A percentile compares a stretch with the other conserved stretches of the same genome.
Evolutionary conservation across 2,888 invertebrate species (phyloP).

Genomic region (Aleiodes leptofemur): DNA sequence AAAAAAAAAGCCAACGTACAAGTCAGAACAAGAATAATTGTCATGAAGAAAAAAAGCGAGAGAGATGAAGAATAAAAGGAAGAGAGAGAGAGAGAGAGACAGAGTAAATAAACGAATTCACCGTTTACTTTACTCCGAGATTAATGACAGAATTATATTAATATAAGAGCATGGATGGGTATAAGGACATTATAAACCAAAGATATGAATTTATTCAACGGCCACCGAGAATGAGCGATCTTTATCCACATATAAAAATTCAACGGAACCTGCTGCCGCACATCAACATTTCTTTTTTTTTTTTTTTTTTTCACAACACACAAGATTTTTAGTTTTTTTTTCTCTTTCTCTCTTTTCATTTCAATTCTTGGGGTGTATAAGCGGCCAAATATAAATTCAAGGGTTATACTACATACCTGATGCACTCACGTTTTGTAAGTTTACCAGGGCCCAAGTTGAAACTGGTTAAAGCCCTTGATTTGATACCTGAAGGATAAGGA

Average conservation of each 20-base stretch:
- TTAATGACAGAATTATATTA: slow-evolving; percentile 32
- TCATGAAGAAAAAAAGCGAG: not conserved
- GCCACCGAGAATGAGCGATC: slow-evolving; percentile 8
- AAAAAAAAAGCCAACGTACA: slow-evolving; percentile 3
- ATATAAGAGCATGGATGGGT: not conserved
- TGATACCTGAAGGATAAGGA: slow-evolving; percentile 24
- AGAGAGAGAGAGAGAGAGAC: too few species aligned
- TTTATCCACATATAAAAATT: slow-evolving; percentile 20
- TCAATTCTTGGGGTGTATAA: not conserved
- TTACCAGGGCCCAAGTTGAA: slow-evolving; percentile 6
- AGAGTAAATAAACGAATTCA: not conserved
- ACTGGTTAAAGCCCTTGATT: slow-evolving; percentile 28
- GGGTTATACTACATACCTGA: slow-evolving; percentile 33
- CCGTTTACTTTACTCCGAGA: slow-evolving; percentile 9
- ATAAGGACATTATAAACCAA: not conserved
- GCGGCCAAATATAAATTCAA: slow-evolving; percentile 30
- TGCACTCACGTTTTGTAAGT: slow-evolving; percentile 6
- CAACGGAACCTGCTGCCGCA: slow-evolving; percentile 26
- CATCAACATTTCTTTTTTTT: not conserved
- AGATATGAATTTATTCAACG: slow-evolving; percentile 31
- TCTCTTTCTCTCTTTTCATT: not conserved
- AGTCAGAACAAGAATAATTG: slow-evolving; percentile 21
- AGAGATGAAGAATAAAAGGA: not conserved
- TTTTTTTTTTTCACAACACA: not conserved
- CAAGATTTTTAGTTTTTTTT: not conserved